phyloP scores from a whole-genome alignment of 2,113 vertebrate species.

The Aegypius monachus region DNA sequence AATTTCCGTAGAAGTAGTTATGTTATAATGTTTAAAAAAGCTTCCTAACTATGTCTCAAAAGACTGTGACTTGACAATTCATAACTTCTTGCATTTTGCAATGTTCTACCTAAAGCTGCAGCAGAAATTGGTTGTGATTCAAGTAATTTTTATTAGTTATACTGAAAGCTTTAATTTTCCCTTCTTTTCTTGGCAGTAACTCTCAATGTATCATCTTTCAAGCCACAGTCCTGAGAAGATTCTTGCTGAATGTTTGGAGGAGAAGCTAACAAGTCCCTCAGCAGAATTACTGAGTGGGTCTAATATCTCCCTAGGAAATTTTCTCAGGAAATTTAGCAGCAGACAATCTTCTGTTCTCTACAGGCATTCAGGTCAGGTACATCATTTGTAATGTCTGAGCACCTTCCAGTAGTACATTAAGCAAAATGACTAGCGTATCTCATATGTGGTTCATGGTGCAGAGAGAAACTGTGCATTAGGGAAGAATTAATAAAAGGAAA shows the following conservation, averaged over 20 bases:
- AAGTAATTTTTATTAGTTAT: background rate
- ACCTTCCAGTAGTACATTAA: background rate
- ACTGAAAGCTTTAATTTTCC: background rate
- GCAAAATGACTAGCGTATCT: background rate
- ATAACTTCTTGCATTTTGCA: background rate
- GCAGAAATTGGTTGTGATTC: background rate
- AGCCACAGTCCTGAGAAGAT: background rate
- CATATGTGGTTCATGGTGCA: background rate
- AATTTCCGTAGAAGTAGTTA: background rate
- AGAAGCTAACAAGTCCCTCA: background rate
- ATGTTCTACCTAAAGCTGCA: background rate
- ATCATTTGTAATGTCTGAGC: background rate
- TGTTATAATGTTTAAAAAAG: background rate
- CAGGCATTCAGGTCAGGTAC: background rate
- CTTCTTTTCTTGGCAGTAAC: background rate
- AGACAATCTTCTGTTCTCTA: background rate
- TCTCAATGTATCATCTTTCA: background rate
- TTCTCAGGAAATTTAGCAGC: background rate
- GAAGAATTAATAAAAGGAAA: background rate
- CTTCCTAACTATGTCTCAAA: background rate
- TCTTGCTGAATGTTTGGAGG: background rate
- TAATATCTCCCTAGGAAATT: background rate
- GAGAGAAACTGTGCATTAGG: background rate
- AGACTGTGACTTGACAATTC: background rate
- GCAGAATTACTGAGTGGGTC: background rate